These are phyloP conservation scores for Dryococelus australis DNA, from an alignment of 2,888 invertebrate species.

Conservation along the genomic window DNA sequence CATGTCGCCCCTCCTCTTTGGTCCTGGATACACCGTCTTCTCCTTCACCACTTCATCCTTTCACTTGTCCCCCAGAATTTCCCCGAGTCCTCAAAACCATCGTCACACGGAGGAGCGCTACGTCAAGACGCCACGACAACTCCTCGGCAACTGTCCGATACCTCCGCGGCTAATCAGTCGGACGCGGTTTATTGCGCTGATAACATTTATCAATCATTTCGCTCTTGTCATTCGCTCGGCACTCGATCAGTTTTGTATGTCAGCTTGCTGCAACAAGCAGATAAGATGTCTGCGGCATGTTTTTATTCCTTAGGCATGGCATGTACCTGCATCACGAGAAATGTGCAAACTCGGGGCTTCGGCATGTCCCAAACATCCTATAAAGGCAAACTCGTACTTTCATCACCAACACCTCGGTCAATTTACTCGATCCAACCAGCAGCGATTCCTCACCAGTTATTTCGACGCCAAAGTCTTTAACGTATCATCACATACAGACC, in stretches of 20 bases:
- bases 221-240: background rate
- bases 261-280: slow-evolving; percentile 6
- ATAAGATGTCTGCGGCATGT: background rate
- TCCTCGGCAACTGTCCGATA: background rate
- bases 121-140: background rate
- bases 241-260: slow-evolving; percentile 2
- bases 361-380: no score
- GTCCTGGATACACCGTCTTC: background rate
- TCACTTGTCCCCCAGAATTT: no score
- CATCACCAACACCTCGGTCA: no score
- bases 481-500: no score
- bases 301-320: background rate
- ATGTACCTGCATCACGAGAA: no score
- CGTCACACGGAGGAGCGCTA: no score
- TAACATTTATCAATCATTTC: slow-evolving; percentile 16
- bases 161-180: background rate
- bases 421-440: no score
- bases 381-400: no score
- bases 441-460: no score
- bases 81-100: no score
- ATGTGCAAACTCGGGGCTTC: no score
- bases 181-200: background rate
- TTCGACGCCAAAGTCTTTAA: no score
- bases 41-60: background rate
- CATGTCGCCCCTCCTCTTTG: background rate